A percentile compares a stretch with the other conserved stretches of the same genome.
phyloP scores from a whole-genome alignment of 2,888 invertebrate genomes.

The Phyto melanocephala region DNA sequence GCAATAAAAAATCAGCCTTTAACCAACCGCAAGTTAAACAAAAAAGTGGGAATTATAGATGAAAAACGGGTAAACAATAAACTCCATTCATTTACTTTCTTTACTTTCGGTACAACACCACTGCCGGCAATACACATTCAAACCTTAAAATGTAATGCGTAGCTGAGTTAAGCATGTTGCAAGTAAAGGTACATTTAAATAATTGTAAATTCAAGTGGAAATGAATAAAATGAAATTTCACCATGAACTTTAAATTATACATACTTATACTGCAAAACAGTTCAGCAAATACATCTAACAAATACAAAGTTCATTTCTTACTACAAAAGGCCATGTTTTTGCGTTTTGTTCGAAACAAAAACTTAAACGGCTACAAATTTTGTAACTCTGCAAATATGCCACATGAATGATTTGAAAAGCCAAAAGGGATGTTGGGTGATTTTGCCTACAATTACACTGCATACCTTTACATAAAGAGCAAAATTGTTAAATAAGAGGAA shows the following conservation, averaged over 20 bases:
- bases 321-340: conserved; percentile 33
- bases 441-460: conserved; percentile 28
- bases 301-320: conserved; percentile 30
- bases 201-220: conserved; percentile 78
- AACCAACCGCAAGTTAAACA: conserved; percentile 50
- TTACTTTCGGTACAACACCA: background rate
- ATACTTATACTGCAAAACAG: background rate
- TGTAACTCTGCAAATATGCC: conserved; percentile 16
- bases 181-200: conserved; percentile 28
- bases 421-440: background rate
- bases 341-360: background rate
- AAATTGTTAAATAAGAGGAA: background rate
- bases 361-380: conserved; percentile 26
- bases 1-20: conserved; percentile 34
- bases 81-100: conserved; percentile 38
- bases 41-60: conserved; percentile 38
- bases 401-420: conserved; percentile 13
- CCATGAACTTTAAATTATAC: conserved; percentile 70
- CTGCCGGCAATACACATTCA: background rate
- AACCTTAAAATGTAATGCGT: background rate
- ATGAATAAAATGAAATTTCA: conserved; percentile 72
- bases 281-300: conserved; percentile 16
- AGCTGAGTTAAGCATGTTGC: background rate
- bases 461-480: conserved; percentile 34
- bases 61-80: conserved; percentile 52